Conservation (phyloP, 2,888 invertebrate genomes). For the Hydropsyche betteni region DNA sequence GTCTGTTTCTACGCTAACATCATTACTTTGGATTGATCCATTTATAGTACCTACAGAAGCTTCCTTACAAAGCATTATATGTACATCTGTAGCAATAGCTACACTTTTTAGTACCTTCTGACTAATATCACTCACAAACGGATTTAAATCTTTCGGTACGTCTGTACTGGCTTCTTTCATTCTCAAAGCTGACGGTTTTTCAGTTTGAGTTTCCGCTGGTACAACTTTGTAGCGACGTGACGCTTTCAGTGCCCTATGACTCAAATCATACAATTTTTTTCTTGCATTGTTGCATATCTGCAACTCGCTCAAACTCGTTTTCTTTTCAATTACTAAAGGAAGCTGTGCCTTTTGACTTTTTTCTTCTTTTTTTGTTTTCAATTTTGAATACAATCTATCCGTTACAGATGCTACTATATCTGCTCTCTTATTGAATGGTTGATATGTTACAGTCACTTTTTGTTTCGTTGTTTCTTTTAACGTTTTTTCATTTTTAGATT, state of each 20-base stretch:
- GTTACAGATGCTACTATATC: constrained; percentile 79
- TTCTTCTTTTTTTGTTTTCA: constrained; percentile 66
- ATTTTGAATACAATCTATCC: constrained; percentile 70
- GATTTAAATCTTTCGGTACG: constrained; percentile 65
- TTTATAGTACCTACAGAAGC: constrained; percentile 59
- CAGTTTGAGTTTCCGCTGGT: constrained; percentile 69
- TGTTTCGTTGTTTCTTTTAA: constrained; percentile 52
- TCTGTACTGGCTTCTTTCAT: constrained; percentile 69
- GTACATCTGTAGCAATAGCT: constrained; percentile 61
- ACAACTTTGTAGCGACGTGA: constrained; percentile 61
- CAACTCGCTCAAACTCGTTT: constrained; percentile 64
- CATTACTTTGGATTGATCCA: constrained; percentile 57
- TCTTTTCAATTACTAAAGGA: constrained; percentile 56
- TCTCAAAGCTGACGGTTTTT: constrained; percentile 61
- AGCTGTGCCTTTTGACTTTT: constrained; percentile 60
- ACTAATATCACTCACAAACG: constrained; percentile 57
- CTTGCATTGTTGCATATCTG: constrained; percentile 69
- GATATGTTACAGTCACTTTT: constrained; percentile 53
- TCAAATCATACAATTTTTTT: constrained; percentile 67
- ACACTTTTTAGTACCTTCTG: constrained; percentile 58
- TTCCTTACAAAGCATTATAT: constrained; percentile 64
- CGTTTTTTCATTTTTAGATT: constrained; percentile 30
- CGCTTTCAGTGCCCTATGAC: constrained; percentile 67
- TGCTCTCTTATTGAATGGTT: constrained; percentile 64
- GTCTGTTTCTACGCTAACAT: constrained; percentile 60